Evolutionary conservation across 35 echinoderm and acorn worm genomes (phyloP), one percentile per base, ranked within the genome.

Genomic region (Acanthaster planci): DNA sequence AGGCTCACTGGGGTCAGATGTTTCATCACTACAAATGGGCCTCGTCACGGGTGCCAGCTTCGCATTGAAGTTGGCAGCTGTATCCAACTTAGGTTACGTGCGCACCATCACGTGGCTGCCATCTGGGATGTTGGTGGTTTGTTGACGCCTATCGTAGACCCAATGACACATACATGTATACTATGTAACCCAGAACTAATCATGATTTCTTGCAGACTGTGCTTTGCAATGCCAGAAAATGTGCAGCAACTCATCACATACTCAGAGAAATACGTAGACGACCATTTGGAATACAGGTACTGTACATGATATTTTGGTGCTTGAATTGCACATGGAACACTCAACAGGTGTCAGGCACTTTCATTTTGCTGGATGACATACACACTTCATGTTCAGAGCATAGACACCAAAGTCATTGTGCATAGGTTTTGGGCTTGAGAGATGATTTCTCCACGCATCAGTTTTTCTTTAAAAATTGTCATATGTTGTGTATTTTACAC

Each of bases 261-360:
- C 52, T 93, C 91, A 0, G 91, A 93, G 35, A 93, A 93, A 42
- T 93, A 93, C 77, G 31, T 59, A 34, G 91, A 93, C 88, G 86
- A 88, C 16, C 17, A 51, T 5, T 88, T 77, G 84, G 91, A 93
- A 80, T 93, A 93, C 81, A 93, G 91, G 91, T 93, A n/a, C 26
- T 52, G 56, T 38, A 38, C 40, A 58, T 81, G 8, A 18, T 47
- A 1, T 37, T 56, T 27, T 37, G n/a, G 7, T 58, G 12, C 19
- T 9, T 42, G 27, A 14, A 3, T 47, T 31, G 32, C 15, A 2
- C 36, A 23, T 50, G 29, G 39, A 40, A 50, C 54, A 10, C 37
- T 19, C n/a, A 35, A 78, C 51, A 16, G 8, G 38, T 37, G 31
- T 47, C 4, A 47, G n/a, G n/a, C 7, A 22, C 14, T 17, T 8